Conservation (phyloP, 2,888 invertebrate genomes). For the Scelioninae gen. 2 region DNA sequence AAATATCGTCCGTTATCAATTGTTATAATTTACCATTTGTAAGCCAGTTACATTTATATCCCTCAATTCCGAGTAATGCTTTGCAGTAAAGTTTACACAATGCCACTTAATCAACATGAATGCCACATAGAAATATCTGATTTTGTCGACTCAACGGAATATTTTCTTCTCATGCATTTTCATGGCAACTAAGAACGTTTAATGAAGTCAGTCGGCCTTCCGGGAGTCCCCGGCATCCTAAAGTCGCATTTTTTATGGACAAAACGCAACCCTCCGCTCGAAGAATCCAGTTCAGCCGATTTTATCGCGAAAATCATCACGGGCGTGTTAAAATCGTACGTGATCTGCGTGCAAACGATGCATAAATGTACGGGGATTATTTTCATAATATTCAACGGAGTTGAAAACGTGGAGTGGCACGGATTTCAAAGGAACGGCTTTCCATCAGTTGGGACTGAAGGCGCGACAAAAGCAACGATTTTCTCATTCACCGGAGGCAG, state of each 20-base stretch:
- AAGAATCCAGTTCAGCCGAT: slow-evolving; percentile 13
- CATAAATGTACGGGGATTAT: slow-evolving; percentile 13
- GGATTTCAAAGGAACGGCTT: slow-evolving; percentile 15
- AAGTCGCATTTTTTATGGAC: slow-evolving; percentile 15
- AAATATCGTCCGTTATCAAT: too few species aligned
- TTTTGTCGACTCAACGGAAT: slow-evolving; percentile 1
- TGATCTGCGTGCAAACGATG: slow-evolving; percentile 14
- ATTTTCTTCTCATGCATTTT: too few species aligned
- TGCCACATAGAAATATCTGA: too few species aligned
- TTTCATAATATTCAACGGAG: slow-evolving; percentile 17
- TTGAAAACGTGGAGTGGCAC: slow-evolving; percentile 19
- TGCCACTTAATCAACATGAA: too few species aligned
- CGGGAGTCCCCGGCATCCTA: slow-evolving; percentile 10
- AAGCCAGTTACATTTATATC: too few species aligned
- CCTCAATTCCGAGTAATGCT: too few species aligned
- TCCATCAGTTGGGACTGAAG: too few species aligned
- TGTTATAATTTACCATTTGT: too few species aligned
- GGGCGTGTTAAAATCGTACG: slow-evolving; percentile 31
- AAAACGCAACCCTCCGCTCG: slow-evolving; percentile 5
- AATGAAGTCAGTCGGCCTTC: slow-evolving; percentile 17
- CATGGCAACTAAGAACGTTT: too few species aligned
- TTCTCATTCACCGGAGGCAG: background rate
- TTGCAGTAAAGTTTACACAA: too few species aligned
- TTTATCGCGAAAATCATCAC: slow-evolving; percentile 38
- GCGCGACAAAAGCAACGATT: slow-evolving; percentile 32